Conservation (phyloP, 64 coral and sea anemone species). For the Actinia tenebrosa region DNA sequence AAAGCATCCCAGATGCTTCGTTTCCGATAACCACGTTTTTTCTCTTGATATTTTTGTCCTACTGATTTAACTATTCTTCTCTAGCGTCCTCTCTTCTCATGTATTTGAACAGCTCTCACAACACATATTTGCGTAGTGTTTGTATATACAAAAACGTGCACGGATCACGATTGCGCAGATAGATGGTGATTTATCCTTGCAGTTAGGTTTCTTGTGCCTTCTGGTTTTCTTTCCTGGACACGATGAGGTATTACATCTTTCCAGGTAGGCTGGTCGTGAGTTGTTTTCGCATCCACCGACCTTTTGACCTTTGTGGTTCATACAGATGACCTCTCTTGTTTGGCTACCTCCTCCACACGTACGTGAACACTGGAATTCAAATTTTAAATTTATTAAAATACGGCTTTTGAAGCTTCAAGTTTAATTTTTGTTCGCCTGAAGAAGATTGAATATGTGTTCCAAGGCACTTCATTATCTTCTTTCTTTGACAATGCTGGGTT, state of each 20-base stretch:
- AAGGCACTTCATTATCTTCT: background rate
- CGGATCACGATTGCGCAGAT: constrained; percentile 59
- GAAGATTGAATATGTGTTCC: background rate
- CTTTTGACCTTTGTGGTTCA: constrained; percentile 61
- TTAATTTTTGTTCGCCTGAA: no score
- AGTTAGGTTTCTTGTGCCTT: background rate
- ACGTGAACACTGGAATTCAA: constrained; percentile 65
- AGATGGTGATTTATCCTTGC: constrained; percentile 34
- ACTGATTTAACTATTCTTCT: background rate
- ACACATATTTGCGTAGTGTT: constrained; percentile 57
- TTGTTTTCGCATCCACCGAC: constrained; percentile 53
- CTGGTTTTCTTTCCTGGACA: constrained; percentile 34
- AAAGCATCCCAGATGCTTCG: no score
- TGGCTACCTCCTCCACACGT: constrained; percentile 71
- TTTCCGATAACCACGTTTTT: background rate
- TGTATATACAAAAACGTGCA: constrained; percentile 71
- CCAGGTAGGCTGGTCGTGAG: constrained; percentile 48
- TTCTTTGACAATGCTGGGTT: no score
- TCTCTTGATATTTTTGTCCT: background rate
- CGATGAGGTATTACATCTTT: constrained; percentile 44
- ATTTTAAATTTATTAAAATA: background rate
- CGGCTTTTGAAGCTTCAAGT: background rate
- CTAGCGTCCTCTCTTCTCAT: background rate
- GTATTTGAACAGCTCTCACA: constrained; percentile 63
- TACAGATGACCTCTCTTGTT: constrained; percentile 60